Conservation (phyloP, 2,888 invertebrate species). For the Eurois occulta region DNA sequence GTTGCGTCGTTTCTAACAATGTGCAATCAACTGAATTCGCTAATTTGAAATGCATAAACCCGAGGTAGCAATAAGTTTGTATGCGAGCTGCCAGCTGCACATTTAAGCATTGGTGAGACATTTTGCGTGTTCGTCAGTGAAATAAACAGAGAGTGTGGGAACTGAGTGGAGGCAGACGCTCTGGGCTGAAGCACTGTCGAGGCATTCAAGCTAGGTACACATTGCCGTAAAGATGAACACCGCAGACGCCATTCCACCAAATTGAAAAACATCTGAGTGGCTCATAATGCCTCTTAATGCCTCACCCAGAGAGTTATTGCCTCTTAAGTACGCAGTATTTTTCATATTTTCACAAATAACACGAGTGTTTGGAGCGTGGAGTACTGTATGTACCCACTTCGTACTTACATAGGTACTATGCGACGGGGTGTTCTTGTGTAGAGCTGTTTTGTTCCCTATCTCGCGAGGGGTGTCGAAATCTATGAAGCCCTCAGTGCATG, state of each 20-base stretch:
- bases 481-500: not conserved
- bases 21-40: slow-evolving; percentile 25
- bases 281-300: slow-evolving; percentile 88
- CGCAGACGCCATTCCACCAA: slow-evolving; percentile 83
- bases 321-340: slow-evolving; percentile 83
- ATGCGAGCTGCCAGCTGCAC: not conserved
- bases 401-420: slow-evolving; percentile 10
- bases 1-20: slow-evolving; percentile 28
- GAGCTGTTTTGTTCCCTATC: slow-evolving; percentile 52
- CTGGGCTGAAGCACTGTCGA: slow-evolving; percentile 56
- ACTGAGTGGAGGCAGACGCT: slow-evolving; percentile 9
- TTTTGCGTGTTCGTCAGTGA: slow-evolving; percentile 12
- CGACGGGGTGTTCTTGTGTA: slow-evolving; percentile 37
- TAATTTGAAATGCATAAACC: slow-evolving; percentile 24
- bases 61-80: slow-evolving; percentile 6
- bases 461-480: slow-evolving; percentile 61
- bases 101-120: not conserved
- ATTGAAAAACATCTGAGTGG: slow-evolving; percentile 88
- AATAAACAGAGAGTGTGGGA: slow-evolving; percentile 37
- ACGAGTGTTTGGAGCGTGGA: slow-evolving; percentile 72
- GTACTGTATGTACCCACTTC: slow-evolving; percentile 12
- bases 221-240: slow-evolving; percentile 78
- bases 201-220: slow-evolving; percentile 70
- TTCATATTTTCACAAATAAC: slow-evolving; percentile 87
- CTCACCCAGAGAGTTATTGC: slow-evolving; percentile 83